A percentile compares a stretch with the other conserved stretches of the same genome.
phyloP scores from a whole-genome alignment of 2,797 vertebrate species.

The Sardinella longiceps region DNA sequence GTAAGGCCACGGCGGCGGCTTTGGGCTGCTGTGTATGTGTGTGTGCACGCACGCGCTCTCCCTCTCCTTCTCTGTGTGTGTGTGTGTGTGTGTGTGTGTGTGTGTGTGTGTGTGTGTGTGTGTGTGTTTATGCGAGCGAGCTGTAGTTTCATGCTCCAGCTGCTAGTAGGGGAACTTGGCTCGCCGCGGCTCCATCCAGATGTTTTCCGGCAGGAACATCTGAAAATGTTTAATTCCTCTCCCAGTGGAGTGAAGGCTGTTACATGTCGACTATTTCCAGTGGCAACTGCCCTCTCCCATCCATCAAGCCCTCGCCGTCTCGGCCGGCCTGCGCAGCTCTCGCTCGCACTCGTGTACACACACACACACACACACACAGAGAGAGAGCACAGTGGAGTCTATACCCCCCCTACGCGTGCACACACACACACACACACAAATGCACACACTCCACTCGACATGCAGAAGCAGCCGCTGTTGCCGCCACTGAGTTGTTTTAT shows the following conservation, averaged over 20 bases:
- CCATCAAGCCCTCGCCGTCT: slow-evolving; percentile 52
- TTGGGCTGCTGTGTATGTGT: too few species aligned
- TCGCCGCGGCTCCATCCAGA: slow-evolving; percentile 59
- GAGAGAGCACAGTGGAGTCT: neutral
- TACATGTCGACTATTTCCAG: slow-evolving; percentile 59
- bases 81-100: neutral
- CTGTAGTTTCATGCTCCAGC: slow-evolving; percentile 33
- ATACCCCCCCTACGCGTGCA: neutral
- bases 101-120: neutral
- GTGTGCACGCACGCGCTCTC: too few species aligned
- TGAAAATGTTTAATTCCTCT: slow-evolving; percentile 68
- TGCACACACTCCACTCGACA: neutral
- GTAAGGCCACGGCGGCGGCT: neutral
- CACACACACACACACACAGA: neutral
- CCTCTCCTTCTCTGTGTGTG: too few species aligned
- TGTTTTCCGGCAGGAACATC: slow-evolving; percentile 66
- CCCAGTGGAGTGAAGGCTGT: slow-evolving; percentile 62
- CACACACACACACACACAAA: neutral
- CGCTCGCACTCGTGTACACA: neutral
- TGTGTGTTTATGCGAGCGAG: neutral
- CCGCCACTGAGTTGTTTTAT: neutral
- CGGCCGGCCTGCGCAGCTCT: neutral
- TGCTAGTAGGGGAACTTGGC: slow-evolving; percentile 51
- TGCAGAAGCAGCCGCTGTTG: too few species aligned
- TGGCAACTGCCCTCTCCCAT: slow-evolving; percentile 61